These are phyloP conservation scores for Hemithea aestivaria DNA, from an alignment of 2,888 invertebrate genomes.

Conservation along the genomic window DNA sequence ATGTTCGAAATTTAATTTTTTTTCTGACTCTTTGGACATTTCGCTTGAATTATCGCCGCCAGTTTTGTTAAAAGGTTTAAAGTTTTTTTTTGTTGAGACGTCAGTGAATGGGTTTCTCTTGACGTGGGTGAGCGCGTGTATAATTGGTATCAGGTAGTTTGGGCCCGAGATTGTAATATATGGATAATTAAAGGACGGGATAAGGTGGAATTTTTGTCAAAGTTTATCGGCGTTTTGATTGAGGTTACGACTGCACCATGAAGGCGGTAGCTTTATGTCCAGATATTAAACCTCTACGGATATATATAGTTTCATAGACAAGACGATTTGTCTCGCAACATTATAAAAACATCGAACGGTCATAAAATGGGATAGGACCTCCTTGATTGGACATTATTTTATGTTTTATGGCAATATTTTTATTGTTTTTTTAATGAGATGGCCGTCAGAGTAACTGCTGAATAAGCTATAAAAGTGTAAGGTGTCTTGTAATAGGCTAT, in stretches of 20 bases:
- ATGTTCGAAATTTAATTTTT: slow-evolving; percentile 66
- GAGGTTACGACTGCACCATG: slow-evolving; percentile 64
- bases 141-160: slow-evolving; percentile 78
- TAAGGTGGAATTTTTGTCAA: slow-evolving; percentile 78
- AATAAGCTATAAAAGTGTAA: slow-evolving; percentile 33
- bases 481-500: slow-evolving; percentile 20
- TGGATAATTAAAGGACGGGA: slow-evolving; percentile 77
- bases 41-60: slow-evolving; percentile 77
- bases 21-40: slow-evolving; percentile 73
- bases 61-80: slow-evolving; percentile 75
- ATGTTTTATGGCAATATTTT: slow-evolving; percentile 37
- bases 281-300: slow-evolving; percentile 38
- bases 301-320: slow-evolving; percentile 41
- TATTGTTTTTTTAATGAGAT: slow-evolving; percentile 36
- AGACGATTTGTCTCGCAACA: slow-evolving; percentile 68
- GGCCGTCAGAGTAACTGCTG: slow-evolving; percentile 33
- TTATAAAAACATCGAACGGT: slow-evolving; percentile 63
- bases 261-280: slow-evolving; percentile 72
- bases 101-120: slow-evolving; percentile 64
- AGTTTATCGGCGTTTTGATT: slow-evolving; percentile 76
- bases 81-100: slow-evolving; percentile 64
- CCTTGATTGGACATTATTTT: slow-evolving; percentile 60
- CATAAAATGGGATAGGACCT: slow-evolving; percentile 56
- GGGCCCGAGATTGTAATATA: slow-evolving; percentile 69
- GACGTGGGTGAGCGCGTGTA: slow-evolving; percentile 78